Base-by-base conservation (phyloP, 1,140 invertebrate genomes). In the Homalodisca vitripennis region DNA sequence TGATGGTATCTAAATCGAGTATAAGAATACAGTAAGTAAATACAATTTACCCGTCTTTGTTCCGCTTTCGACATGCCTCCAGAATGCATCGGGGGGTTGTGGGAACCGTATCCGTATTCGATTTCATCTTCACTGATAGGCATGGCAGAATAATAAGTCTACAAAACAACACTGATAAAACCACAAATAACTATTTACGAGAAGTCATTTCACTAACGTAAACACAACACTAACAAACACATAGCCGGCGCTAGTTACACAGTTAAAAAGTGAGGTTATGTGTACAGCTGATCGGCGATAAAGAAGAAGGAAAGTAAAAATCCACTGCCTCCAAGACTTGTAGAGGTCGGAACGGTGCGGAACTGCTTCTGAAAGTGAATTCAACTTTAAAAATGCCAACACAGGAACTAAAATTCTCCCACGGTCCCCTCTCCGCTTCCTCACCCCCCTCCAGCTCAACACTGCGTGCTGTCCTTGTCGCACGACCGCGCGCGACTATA, bases 401-500 rank as follows among this genome's bases (percentile, higher is more conserved):
- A 78, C 73, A 80, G 78, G 73, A 66, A 66, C 63, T 66, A 41
- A 66, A 66, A 66, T 66, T 66, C 32, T 66, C 63, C 63, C 63
- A 66, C 63, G 63, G 32, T 47, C 20, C 82, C 80, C 72, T 78
- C 79, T 74, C 82, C 82, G 80, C 81, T 82, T 75, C 77, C 78
- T 51, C 80, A 77, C 55, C 80, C 75, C 65, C 81, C 80, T n/a
- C n/a, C n/a, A n/a, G n/a, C n/a, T 68, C 78, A 80, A 70, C 78
- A n/a, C n/a, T n/a, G n/a, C n/a, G n/a, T n/a, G n/a, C n/a, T n/a
- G 34, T 41, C 34, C 55, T 80, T 72, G 80, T 78, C 74, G 80
- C 81, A 65, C 82, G 74, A 75, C 85, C 83, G 69, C 82, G 79
- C 41, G 82, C 80, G 69, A 83, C 80, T 68, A 78, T 75, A 47